Conservation (phyloP, 2,888 invertebrate genomes). For the Cataglyphis rosenhaueri region DNA sequence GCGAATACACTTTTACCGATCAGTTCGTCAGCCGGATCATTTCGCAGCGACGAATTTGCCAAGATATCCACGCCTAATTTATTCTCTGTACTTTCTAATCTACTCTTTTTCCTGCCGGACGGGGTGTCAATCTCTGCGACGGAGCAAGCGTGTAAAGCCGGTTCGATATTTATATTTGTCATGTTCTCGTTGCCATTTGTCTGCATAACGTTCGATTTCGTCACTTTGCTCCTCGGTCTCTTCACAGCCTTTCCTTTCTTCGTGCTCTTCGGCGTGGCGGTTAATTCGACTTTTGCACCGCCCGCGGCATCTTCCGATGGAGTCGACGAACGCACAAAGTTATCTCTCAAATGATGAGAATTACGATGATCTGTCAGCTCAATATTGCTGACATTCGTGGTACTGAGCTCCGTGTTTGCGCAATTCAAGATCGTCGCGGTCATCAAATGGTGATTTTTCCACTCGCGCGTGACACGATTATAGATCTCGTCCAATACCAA, state of each 20-base stretch:
- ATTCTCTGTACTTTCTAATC: constrained; percentile 47
- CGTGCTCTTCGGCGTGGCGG: constrained; percentile 87
- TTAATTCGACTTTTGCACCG: constrained; percentile 85
- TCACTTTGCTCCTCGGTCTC: constrained; percentile 82
- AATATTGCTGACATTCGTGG: constrained; percentile 68
- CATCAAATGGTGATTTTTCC: constrained; percentile 79
- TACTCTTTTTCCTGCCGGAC: constrained; percentile 56
- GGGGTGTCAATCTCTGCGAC: constrained; percentile 16
- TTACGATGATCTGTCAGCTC: constrained; percentile 75
- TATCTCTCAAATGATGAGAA: constrained; percentile 57
- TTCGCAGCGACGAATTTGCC: constrained; percentile 15
- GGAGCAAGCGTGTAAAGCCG: constrained; percentile 28
- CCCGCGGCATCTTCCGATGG: constrained; percentile 71
- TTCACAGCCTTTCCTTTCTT: constrained; percentile 86
- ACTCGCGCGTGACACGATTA: constrained; percentile 77
- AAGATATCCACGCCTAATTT: not conserved
- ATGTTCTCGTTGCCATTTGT: constrained; percentile 6
- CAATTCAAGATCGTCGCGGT: constrained; percentile 74
- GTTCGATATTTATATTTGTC: constrained; percentile 39
- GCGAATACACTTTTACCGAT: constrained; percentile 87
- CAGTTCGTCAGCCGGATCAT: constrained; percentile 68
- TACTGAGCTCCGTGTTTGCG: constrained; percentile 71
- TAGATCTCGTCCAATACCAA: constrained; percentile 68
- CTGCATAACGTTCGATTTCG: constrained; percentile 33
- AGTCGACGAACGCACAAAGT: constrained; percentile 78